Conservation (phyloP, 1,140 invertebrate species). For the Lethrus apterus region DNA sequence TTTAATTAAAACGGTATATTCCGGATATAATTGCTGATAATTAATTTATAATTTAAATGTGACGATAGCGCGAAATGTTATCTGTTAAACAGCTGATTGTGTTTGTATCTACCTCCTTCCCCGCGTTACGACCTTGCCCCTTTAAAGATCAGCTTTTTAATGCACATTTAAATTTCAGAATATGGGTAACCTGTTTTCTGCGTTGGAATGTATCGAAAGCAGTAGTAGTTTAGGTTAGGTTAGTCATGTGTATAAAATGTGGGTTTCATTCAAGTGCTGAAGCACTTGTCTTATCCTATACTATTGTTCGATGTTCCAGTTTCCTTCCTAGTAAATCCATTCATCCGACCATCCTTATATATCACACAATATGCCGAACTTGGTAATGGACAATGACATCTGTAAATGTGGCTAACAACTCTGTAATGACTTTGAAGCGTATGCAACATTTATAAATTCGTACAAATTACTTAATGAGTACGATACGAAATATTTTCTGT, state of each 20-base stretch:
- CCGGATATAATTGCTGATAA: too few relatives aligned
- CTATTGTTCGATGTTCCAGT: constrained; percentile 8
- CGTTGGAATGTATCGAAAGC: constrained; percentile 15
- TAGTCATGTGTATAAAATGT: constrained; percentile 17
- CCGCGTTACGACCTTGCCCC: constrained; percentile 23
- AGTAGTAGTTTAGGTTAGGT: constrained; percentile 13
- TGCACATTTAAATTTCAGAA: constrained; percentile 24
- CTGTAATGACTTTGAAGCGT: too few relatives aligned
- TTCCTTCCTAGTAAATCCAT: not conserved
- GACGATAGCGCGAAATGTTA: not conserved
- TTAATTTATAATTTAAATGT: constrained; percentile 6
- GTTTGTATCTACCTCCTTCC: constrained; percentile 10
- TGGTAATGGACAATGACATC: too few relatives aligned
- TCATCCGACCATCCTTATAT: too few relatives aligned
- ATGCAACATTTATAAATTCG: too few relatives aligned
- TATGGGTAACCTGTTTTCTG: constrained; percentile 22
- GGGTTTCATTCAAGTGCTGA: constrained; percentile 10
- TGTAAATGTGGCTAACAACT: too few relatives aligned
- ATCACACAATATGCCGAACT: too few relatives aligned
- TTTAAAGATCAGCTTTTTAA: constrained; percentile 24
- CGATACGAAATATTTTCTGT: too few relatives aligned
- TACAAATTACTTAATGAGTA: too few relatives aligned
- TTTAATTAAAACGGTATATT: too few relatives aligned
- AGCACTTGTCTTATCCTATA: constrained; percentile 9
- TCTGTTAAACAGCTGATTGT: constrained; percentile 10